These are phyloP conservation scores for Malurus splendens DNA, from an alignment of 2,797 vertebrate species.

Conservation along the genomic window DNA sequence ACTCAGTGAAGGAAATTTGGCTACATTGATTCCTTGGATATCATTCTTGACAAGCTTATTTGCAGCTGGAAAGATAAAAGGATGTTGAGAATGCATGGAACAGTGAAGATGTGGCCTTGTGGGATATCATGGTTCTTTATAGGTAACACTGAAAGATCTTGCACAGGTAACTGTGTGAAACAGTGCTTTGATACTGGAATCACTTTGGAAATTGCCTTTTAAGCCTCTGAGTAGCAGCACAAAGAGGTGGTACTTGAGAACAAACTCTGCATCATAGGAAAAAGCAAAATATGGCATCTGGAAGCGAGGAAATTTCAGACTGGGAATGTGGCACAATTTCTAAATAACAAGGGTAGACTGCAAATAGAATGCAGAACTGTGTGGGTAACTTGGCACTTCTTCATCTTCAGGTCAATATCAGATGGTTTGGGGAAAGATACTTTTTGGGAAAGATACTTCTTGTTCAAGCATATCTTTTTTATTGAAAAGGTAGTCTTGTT, in stretches of 20 bases:
- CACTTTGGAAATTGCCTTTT: neutral
- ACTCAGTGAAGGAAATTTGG: neutral
- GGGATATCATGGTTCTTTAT: neutral
- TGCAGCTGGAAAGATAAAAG: neutral
- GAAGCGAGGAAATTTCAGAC: neutral
- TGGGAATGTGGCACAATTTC: neutral
- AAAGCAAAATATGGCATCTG: neutral
- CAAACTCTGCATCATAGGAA: neutral
- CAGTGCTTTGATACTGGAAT: neutral
- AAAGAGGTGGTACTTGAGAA: neutral
- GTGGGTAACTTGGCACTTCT: neutral
- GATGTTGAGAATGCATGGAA: neutral
- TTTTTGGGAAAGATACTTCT: neutral
- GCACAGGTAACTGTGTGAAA: neutral
- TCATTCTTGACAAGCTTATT: neutral
- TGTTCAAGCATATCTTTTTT: neutral
- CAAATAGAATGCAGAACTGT: neutral
- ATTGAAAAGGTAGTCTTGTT: neutral
- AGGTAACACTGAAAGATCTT: neutral
- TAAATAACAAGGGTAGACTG: neutral
- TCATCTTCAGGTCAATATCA: neutral
- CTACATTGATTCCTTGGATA: neutral
- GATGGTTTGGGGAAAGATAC: neutral
- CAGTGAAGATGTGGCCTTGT: neutral
- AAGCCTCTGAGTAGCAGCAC: neutral